phyloP scores from a whole-genome alignment of 2,113 vertebrate species.

The Garra rufa region DNA sequence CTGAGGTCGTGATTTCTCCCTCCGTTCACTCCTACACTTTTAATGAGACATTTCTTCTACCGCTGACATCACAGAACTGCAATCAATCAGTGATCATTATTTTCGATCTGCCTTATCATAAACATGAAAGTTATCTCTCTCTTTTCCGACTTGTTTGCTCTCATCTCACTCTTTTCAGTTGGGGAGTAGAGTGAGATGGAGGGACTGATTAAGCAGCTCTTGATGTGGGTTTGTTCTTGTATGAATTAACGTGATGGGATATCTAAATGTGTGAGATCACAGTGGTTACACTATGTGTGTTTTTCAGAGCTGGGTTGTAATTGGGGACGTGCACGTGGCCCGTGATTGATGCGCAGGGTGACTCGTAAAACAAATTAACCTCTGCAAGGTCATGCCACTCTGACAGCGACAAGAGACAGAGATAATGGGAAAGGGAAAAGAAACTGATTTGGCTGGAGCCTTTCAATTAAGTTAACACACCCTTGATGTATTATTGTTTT shows the following conservation, averaged over 20 bases:
- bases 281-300: neutral
- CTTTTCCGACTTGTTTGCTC: neutral
- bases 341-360: conserved; percentile 30
- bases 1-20: neutral
- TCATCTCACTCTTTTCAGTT: neutral
- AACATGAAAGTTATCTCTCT: neutral
- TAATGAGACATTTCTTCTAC: conserved; percentile 27
- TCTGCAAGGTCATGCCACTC: conserved; percentile 33
- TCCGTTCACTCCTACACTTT: neutral
- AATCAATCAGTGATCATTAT: conserved; percentile 12
- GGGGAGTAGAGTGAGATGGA: neutral
- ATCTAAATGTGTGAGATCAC: neutral
- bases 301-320: conserved; percentile 3
- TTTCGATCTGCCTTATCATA: conserved; percentile 6
- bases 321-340: neutral
- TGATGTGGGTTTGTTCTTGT: conserved; percentile 8
- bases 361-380: conserved; percentile 46
- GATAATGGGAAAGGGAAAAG: neutral
- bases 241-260: neutral
- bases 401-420: conserved; percentile 1
- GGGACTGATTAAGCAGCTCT: neutral
- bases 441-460: neutral
- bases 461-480: neutral
- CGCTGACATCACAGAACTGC: conserved; percentile 25
- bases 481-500: conserved; percentile 16